Evolutionary conservation across 2,888 invertebrate genomes (phyloP), one percentile per base, ranked within the genome.

Genomic region (Lasioglossum malachurum): DNA sequence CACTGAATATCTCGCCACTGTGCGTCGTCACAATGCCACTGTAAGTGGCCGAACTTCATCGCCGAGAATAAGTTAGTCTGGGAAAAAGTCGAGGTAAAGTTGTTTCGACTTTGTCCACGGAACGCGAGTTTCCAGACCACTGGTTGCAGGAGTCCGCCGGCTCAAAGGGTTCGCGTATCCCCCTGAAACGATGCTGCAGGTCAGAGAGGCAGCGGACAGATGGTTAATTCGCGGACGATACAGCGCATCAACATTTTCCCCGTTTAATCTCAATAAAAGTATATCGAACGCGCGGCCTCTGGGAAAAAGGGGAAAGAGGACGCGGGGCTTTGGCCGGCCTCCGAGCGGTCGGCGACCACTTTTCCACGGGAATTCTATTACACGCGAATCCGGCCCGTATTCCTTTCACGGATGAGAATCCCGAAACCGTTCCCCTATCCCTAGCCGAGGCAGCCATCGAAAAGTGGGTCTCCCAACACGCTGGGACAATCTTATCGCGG

Each of bases 381-480:
- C 69, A 79, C 79, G 64, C 8, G 80, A 87, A 86, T 80, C 77
- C 83, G 41, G 53, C 78, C 78, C 75, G 81, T 79, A 84, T 87
- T 83, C 87, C 83, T 87, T 87, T 87, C 87, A 87, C 83, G 78
- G 75, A 80, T 74, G 67, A 53, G n/a, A 78, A 77, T 75, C 74
- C 49, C 46, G 19, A 1, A 19, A 75, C 75, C 67, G 67, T 53
- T 27, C 74, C 76, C 77, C 81, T 81, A 87, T 83, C 87, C 69
- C 53, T 10, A 72, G 57, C 75, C 74, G 41, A 76, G 64, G 78
- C 76, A 69, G 83, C 31, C 87, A 83, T 83, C 84, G 87, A 79
- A 87, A 87, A 87, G 83, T 84, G 79, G 87, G 87, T 87, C 87
- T 87, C 79, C 67, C 87, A 77, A 84, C 87, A 75, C 83, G 87